phyloP scores from a whole-genome alignment of 2,113 vertebrate species.

The Pelecanoides urinatrix region DNA sequence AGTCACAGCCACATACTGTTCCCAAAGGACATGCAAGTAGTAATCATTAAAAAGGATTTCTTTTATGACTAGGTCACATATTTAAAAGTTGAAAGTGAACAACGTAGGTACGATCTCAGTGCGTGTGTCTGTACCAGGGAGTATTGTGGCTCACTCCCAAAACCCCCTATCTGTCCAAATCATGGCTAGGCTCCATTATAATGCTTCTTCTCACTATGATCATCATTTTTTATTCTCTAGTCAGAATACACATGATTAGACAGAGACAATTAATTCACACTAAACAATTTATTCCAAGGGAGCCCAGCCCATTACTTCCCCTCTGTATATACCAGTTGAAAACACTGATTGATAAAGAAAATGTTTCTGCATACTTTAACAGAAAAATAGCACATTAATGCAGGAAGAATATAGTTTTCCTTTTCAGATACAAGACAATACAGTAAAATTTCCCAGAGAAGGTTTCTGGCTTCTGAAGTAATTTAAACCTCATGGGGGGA shows the following conservation, averaged over 20 bases:
- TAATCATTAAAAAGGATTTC: not conserved
- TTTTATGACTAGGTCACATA: not conserved
- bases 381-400: not conserved
- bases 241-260: not conserved
- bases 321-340: not conserved
- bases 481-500: not conserved
- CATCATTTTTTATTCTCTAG: not conserved
- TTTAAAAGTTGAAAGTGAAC: not conserved
- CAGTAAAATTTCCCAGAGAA: not conserved
- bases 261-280: not conserved
- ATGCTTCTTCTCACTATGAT: not conserved
- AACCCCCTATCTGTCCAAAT: not conserved
- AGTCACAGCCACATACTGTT: not conserved
- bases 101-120: not conserved
- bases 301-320: not conserved
- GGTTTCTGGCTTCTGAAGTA: not conserved
- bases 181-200: not conserved
- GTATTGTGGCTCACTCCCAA: not conserved
- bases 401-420: not conserved
- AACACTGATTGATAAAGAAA: not conserved
- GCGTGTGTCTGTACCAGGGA: accelerated
- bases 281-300: not conserved
- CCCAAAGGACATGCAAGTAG: not conserved
- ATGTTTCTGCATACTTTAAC: not conserved
- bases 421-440: not conserved